Conservation (phyloP, 2,113 vertebrate species). For the Emydocephalus ijimae region DNA sequence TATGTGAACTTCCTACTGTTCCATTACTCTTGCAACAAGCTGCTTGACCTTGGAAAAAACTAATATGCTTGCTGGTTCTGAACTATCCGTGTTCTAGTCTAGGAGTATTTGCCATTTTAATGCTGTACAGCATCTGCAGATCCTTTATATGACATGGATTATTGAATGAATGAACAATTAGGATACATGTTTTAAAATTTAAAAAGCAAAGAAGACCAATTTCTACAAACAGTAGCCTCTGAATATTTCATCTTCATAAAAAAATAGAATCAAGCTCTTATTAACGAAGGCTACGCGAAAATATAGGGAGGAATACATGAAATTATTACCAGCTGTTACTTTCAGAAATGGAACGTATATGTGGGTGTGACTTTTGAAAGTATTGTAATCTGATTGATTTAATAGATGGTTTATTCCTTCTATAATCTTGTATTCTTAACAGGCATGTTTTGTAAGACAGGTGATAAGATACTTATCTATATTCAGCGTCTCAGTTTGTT, state of each 20-base stretch:
- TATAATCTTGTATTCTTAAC: not conserved
- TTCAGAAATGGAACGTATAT: not conserved
- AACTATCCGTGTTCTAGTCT: not conserved
- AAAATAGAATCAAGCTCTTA: not conserved
- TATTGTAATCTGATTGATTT: not conserved
- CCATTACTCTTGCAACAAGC: not conserved
- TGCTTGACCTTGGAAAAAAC: not conserved
- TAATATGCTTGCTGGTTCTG: not conserved
- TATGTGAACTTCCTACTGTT: not conserved
- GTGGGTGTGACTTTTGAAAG: not conserved
- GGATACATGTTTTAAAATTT: not conserved
- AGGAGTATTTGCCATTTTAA: not conserved
- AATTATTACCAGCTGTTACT: not conserved
- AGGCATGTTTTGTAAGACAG: not conserved
- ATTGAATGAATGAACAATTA: not conserved
- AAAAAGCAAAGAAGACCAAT: not conserved
- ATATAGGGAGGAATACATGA: not conserved
- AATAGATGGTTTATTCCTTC: not conserved
- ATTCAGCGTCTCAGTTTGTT: not conserved
- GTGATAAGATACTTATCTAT: not conserved
- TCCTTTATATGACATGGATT: not conserved
- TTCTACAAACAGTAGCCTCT: not conserved
- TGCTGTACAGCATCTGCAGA: not conserved
- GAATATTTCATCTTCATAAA: not conserved
- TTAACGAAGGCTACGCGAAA: not conserved